Base-by-base conservation (phyloP, 2,888 invertebrate species). In the Lithosia quadra region DNA sequence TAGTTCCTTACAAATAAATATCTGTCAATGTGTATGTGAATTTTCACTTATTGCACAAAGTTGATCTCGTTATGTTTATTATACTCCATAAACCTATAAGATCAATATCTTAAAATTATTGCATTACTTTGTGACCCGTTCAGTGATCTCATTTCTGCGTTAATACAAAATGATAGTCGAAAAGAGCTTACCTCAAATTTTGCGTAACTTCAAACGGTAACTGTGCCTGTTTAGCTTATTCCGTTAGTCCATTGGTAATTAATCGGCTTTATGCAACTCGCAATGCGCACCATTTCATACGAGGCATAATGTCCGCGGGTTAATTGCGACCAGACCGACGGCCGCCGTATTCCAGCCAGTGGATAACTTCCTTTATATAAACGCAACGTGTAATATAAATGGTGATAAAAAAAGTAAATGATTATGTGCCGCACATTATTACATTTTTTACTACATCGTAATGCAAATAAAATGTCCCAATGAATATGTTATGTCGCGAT, bases 401-500 rank as follows among this genome's bases (percentile, higher is more conserved):
- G 65, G 69, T 64, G n/a, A 63, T 67, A 74, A 80, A 74, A n/a
- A 63, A 71, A 60, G 65, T 71, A 72, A 76, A 78, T 60, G 72
- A 61, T 64, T 49, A 71, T 65, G 61, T 68, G 65, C 21, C 60
- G 63, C 15, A 72, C 67, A 76, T 74, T 80, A 80, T 77, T 75
- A 74, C 69, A 63, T 74, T 68, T 69, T 77, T 75, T 75, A 72
- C 71, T 78, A 67, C 71, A 69, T 73, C 63, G 57, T 64, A 59
- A 57, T 33, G 55, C 61, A n/a, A 74, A 76, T 80, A 65, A 71
- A 72, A 70, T 71, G 62, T 56, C 68, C 58, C 68, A 76, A 77
- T 80, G 71, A 77, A 77, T 76, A 77, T 64, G 68, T 73, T 64
- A 59, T 69, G 22, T 55, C n/a, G n/a, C n/a, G n/a, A n/a, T n/a